These are phyloP conservation scores for Perca fluviatilis DNA, from an alignment of 2,113 vertebrate species.

Conservation along the genomic window DNA sequence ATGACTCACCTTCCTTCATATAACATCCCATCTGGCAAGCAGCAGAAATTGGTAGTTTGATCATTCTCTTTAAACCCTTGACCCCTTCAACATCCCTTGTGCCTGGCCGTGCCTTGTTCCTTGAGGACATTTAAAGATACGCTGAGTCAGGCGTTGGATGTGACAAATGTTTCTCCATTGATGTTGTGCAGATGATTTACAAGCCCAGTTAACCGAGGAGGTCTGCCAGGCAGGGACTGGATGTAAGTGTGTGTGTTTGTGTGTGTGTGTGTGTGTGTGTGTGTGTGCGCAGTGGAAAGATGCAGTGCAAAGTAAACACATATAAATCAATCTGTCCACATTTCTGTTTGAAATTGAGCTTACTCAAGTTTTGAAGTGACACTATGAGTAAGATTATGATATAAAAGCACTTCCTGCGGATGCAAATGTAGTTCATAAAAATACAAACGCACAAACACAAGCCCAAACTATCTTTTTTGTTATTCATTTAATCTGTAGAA, in stretches of 20 bases:
- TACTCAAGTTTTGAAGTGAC: conserved; percentile 11
- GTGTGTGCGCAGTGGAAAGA: conserved; percentile 9
- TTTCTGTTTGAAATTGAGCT: conserved; percentile 40
- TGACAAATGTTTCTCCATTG: conserved; percentile 75
- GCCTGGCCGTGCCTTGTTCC: conserved; percentile 29
- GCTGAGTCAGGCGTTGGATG: conserved; percentile 76
- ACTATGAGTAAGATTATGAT: background rate
- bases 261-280: conserved; percentile 20
- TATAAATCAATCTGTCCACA: conserved; percentile 38
- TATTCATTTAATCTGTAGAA: background rate
- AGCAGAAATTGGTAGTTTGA: conserved; percentile 57
- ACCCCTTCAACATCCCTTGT: conserved; percentile 39
- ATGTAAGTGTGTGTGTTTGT: conserved; percentile 15
- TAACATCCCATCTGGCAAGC: conserved; percentile 35
- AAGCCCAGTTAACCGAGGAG: conserved; percentile 68
- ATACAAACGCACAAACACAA: background rate
- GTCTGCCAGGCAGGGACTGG: conserved; percentile 57
- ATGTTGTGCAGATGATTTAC: conserved; percentile 76
- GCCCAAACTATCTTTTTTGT: background rate
- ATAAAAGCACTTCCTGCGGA: background rate
- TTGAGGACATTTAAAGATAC: conserved; percentile 65
- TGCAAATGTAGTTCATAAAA: background rate
- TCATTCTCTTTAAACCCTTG: conserved; percentile 55
- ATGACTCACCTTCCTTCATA: background rate
- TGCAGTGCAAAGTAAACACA: conserved; percentile 38